Base-by-base conservation (phyloP, 2,888 invertebrate species). In the Ochropacha duplaris region DNA sequence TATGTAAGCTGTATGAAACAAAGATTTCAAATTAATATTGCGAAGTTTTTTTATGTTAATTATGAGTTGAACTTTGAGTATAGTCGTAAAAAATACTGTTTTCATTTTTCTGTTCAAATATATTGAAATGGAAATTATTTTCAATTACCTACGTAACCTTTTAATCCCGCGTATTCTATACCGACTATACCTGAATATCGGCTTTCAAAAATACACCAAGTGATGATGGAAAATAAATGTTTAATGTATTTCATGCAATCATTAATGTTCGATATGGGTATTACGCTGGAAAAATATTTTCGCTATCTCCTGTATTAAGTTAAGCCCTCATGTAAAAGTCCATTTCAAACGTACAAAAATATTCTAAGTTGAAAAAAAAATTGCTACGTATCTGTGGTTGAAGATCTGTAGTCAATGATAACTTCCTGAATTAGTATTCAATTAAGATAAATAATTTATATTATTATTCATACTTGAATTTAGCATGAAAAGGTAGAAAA, bases 321-420 rank as follows among this genome's bases (percentile, higher is more conserved):
- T 60, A 60, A 63, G 54, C 58, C 57, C n/a, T 54, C 49, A 50
- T 58, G 56, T 60, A 63, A 60, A 59, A 56, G 58, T 57, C 58
- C 58, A 55, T 61, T 61, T 57, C 54, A 58, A 56, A 57, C 16
- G 39, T 39, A 39, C 6, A 39, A 39, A 39, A 39, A 39, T n/a
- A n/a, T n/a, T n/a, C n/a, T n/a, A n/a, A n/a, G n/a, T n/a, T n/a
- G n/a, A n/a, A n/a, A n/a, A 9, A 19, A 44, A 44, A 9, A 11
- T 39, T 39, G 16, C 16, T 39, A 39, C 4, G 16, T n/a, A 4
- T 16, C 6, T 39, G 16, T 39, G 16, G 16, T 39, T 16, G n/a
- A 39, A 6, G 16, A 16, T 39, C 1, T 16, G 9, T 39, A 1
- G 4, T 39, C n/a, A 16, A 6, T 16, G 5, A 16, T 5, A 4